These are phyloP conservation scores for Saccopteryx bilineata DNA, from an alignment of 2,113 vertebrate genomes.

Conservation along the genomic window DNA sequence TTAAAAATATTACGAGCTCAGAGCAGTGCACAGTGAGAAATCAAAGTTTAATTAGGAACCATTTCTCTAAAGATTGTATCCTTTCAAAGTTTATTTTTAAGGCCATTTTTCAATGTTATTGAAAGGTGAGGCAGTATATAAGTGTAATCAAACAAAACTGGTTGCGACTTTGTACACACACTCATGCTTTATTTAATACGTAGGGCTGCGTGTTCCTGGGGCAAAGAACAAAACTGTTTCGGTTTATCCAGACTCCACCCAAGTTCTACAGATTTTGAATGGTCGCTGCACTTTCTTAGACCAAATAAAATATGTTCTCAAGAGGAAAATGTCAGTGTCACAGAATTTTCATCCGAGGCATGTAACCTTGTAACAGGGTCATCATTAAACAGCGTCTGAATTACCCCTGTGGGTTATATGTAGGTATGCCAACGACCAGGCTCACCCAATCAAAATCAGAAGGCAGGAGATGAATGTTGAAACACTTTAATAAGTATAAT, in stretches of 20 bases:
- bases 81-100: slow-evolving; percentile 45
- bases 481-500: not conserved
- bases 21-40: slow-evolving; percentile 50
- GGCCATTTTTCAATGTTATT: slow-evolving; percentile 46
- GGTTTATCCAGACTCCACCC: not conserved
- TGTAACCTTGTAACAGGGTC: not conserved
- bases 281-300: not conserved
- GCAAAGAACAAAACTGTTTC: not conserved
- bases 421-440: not conserved
- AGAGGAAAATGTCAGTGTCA: not conserved
- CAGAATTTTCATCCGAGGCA: not conserved
- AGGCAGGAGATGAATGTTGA: not conserved
- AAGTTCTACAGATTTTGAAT: not conserved
- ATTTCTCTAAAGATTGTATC: slow-evolving; percentile 2
- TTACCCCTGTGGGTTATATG: not conserved
- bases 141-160: slow-evolving; percentile 16
- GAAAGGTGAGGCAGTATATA: not conserved
- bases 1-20: slow-evolving; percentile 13
- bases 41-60: slow-evolving; percentile 59
- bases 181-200: not conserved
- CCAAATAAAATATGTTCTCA: slow-evolving; percentile 27
- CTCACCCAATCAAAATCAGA: not conserved
- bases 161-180: not conserved
- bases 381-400: not conserved
- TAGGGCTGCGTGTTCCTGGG: not conserved